Conservation (phyloP, 2,888 invertebrate genomes). For the Eurytoma adleriae region DNA sequence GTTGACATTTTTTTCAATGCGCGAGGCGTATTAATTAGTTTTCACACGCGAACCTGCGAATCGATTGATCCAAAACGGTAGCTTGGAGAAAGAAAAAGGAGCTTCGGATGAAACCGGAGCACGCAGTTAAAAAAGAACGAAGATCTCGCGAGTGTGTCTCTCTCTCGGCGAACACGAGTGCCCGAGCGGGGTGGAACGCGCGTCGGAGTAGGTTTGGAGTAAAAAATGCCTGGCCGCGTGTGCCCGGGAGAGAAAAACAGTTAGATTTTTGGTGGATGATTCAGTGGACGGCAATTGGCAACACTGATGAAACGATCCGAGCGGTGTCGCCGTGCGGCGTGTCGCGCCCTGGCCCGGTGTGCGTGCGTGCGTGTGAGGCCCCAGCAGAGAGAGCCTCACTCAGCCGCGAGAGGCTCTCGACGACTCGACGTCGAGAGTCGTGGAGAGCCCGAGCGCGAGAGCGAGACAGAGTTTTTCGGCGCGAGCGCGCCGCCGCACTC, state of each 20-base stretch:
- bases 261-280: constrained; percentile 53
- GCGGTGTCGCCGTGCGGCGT: not conserved
- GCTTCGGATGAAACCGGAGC: too few species aligned
- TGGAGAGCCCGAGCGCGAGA: not conserved
- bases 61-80: too few species aligned
- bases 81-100: too few species aligned
- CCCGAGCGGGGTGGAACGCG: constrained; percentile 7
- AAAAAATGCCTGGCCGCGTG: constrained; percentile 15
- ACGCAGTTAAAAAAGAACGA: too few species aligned
- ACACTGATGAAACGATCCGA: constrained; percentile 44
- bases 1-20: too few species aligned
- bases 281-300: constrained; percentile 52
- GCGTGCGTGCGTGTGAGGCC: not conserved
- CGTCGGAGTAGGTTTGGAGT: not conserved
- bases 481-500: constrained; percentile 46
- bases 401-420: too few species aligned
- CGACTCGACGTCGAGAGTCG: constrained; percentile 3
- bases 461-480: not conserved
- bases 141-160: too few species aligned
- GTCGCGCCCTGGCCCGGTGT: not conserved
- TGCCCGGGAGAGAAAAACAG: not conserved
- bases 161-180: too few species aligned
- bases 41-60: too few species aligned
- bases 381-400: not conserved
- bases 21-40: too few species aligned